A percentile compares a stretch with the other conserved stretches of the same genome.
Evolutionary conservation across 2,113 vertebrate genomes (phyloP).

Genomic region (Ramphastos sulfuratus): DNA sequence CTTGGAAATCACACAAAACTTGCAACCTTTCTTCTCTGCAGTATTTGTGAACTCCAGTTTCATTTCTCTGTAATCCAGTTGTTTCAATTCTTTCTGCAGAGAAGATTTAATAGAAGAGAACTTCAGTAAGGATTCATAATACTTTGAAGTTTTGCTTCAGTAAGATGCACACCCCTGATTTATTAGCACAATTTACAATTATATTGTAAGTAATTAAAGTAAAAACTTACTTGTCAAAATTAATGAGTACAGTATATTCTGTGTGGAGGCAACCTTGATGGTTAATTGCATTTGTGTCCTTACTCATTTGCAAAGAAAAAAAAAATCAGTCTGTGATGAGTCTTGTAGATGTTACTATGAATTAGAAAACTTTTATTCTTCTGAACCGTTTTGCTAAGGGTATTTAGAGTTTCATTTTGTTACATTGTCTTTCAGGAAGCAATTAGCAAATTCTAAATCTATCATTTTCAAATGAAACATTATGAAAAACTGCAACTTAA

Average conservation of each 20-base stretch:
- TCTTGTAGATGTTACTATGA: neutral
- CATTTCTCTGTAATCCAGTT: neutral
- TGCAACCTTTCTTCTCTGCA: neutral
- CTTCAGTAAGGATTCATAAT: neutral
- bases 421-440: neutral
- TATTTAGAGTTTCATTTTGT: neutral
- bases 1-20: neutral
- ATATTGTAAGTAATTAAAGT: slow-evolving; percentile 45
- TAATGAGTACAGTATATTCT: slow-evolving; percentile 41
- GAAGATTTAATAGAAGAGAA: slow-evolving; percentile 19
- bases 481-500: neutral
- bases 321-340: neutral
- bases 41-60: neutral
- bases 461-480: slow-evolving; percentile 3
- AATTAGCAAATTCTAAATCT: slow-evolving; percentile 12
- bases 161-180: neutral
- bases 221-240: slow-evolving; percentile 51
- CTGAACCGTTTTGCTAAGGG: neutral
- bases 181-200: slow-evolving; percentile 34
- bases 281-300: neutral
- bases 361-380: neutral
- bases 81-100: neutral
- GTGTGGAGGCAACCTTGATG: neutral
- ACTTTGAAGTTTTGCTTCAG: slow-evolving; percentile 27
- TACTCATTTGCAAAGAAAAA: neutral